Evolutionary conservation across 2,797 vertebrate species (phyloP), one percentile per base, ranked within the genome.

Genomic region (Nannoperca australis): DNA sequence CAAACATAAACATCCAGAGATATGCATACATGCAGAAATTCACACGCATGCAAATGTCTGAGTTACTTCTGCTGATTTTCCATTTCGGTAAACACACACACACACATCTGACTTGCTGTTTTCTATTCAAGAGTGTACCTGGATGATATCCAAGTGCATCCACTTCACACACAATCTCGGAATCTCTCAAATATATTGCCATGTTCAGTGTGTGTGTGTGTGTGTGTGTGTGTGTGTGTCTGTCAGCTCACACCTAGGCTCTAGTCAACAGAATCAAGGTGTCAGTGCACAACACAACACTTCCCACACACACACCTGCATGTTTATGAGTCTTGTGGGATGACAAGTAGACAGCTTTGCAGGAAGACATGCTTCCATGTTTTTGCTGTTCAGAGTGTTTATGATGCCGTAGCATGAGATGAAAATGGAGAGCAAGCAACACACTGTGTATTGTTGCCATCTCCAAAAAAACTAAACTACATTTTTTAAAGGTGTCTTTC

Each of bases 251-350:
- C 90, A 92, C 81, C 27, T 14, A 74, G 70, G 73, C 78, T 88
- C 66, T 0, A 89, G 87, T 91, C 86, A 89, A 90, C 82, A 90
- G 67, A 89, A 63, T 55, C 0, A 32, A 89, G 79, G 86, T 89
- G 91, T 84, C 81, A 80, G 79, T 78, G 79, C 80, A 59, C 60
- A 74, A 65, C 53, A 56, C 79, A 63, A 76, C 88, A 85, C 84
- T 62, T 79, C 81, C 60, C 70, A 59, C 76, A 81, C 62, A 77
- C 84, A 89, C 89, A 91, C 83, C 78, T 84, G 83, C 59, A 50
- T 85, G 87, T 92, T 90, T 88, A 86, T 81, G 79, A 77, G 58
- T 79, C 14, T 60, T 50, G 34, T 54, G 56, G 34, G 42, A 69
- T 59, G 72, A 74, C 40, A 58, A 56, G 18, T 36, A 42, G 69